Evolutionary conservation across 2,797 vertebrate genomes (phyloP), one percentile per base, ranked within the genome.

Genomic region (Leuciscus waleckii): DNA sequence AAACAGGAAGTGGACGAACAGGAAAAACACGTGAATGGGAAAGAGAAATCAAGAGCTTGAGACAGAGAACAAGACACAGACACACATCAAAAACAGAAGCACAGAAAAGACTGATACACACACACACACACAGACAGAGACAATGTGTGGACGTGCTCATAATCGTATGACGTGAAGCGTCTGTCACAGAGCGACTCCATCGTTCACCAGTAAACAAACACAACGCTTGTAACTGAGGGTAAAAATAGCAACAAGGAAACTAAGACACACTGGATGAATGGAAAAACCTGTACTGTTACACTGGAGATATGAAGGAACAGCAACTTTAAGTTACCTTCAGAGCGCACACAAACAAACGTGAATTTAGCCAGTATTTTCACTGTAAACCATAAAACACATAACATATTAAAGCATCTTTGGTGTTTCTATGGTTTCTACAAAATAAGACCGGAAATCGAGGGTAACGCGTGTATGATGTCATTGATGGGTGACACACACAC

Each of bases 31-130:
- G 46, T 5, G 41, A 76, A 29, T 13, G 76, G 49, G 71, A 86
- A 65, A 58, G 41, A 54, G 13, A 85, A 32, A 84, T 1, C 84
- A 49, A 78, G 43, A 92, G 81, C 90, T 81, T 68, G 41, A 84
- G 61, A 86, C 73, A 82, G 32, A 82, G 39, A 87, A 85, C 46
- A 88, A 85, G 73, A 91, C 85, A 91, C 76, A 89, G 35, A 88
- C 68, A 84, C 84, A 61, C 39, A 90, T 71, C n/a, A 85, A 90
- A 90, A 75, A 88, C 16, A 84, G 10, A 32, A 21, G 58, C 58
- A 61, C 58, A 5, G 58, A 11, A 82, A 2, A 78, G 6, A 23
- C 14, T 86, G 37, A 61, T 8, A 68, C 5, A 69, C 39, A 85
- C 56, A 29, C 29, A 83, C 5, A 82, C n/a, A 69, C 39, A 85